These are phyloP conservation scores for Scaptomyza polygonia DNA, from an alignment of 2,888 invertebrate species.

Conservation along the genomic window DNA sequence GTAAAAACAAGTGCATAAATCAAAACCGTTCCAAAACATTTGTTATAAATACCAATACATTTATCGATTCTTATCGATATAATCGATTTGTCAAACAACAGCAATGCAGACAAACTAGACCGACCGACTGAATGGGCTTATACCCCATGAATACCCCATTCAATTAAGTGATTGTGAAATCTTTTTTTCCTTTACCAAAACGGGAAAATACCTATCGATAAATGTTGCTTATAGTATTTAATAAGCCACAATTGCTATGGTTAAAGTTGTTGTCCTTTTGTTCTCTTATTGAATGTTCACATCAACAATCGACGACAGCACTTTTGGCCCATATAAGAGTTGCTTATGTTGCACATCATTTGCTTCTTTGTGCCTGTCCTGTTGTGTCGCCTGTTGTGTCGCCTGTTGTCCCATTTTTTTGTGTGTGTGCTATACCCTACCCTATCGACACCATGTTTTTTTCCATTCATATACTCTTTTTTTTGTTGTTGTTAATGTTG, in stretches of 20 bases:
- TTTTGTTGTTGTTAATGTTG: conserved; percentile 6
- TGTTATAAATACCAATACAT: background rate
- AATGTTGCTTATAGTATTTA: conserved; percentile 18
- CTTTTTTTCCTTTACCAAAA: background rate
- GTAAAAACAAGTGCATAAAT: too few relatives aligned
- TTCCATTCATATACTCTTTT: conserved; percentile 7
- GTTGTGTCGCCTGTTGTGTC: conserved; percentile 1
- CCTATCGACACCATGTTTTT: background rate
- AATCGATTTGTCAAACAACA: too few relatives aligned
- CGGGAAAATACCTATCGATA: background rate
- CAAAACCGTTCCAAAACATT: too few relatives aligned
- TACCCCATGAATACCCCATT: too few relatives aligned
- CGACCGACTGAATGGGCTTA: too few relatives aligned
- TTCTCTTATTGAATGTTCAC: conserved; percentile 28
- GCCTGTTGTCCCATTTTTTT: conserved; percentile 7
- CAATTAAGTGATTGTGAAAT: background rate
- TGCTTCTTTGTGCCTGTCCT: conserved; percentile 36
- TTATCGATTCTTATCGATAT: too few relatives aligned
- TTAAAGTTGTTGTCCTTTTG: conserved; percentile 11
- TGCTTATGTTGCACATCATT: conserved; percentile 61
- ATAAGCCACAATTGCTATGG: conserved; percentile 32
- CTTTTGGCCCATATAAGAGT: conserved; percentile 51
- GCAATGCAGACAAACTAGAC: too few relatives aligned
- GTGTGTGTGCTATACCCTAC: conserved; percentile 1
- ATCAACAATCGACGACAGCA: conserved; percentile 45